Conservation (phyloP, 2,797 vertebrate species). For the Melanotaenia nigrans region DNA sequence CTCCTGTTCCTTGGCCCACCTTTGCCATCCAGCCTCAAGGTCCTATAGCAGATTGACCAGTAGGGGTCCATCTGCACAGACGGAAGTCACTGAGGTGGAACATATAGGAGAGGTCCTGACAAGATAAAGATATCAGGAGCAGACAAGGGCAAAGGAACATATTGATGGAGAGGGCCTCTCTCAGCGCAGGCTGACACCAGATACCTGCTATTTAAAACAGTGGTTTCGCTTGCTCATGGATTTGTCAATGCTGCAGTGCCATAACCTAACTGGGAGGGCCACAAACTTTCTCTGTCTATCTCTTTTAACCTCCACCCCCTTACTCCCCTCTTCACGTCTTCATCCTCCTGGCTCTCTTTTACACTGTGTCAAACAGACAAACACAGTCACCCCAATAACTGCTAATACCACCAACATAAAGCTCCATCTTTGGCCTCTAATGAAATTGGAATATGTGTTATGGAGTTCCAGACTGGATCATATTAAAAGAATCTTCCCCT, state of each 20-base stretch:
- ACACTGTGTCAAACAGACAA: slow-evolving; percentile 79
- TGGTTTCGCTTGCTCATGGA: slow-evolving; percentile 85
- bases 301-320: slow-evolving; percentile 17
- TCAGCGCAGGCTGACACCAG: slow-evolving; percentile 79
- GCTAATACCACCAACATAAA: slow-evolving; percentile 68
- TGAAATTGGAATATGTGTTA: slow-evolving; percentile 77
- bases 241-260: slow-evolving; percentile 76
- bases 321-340: slow-evolving; percentile 21
- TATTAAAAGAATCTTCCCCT: slow-evolving; percentile 57
- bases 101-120: slow-evolving; percentile 79
- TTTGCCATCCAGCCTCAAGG: slow-evolving; percentile 44
- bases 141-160: slow-evolving; percentile 86
- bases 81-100: slow-evolving; percentile 81
- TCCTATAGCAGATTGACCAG: slow-evolving; percentile 49
- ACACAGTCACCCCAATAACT: slow-evolving; percentile 77
- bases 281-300: slow-evolving; percentile 55
- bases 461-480: slow-evolving; percentile 76
- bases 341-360: slow-evolving; percentile 62
- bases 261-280: slow-evolving; percentile 71
- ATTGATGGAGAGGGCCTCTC: slow-evolving; percentile 82
- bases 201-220: slow-evolving; percentile 87
- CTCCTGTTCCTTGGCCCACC: slow-evolving; percentile 7
- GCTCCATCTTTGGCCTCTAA: slow-evolving; percentile 71
- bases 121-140: slow-evolving; percentile 84
- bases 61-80: slow-evolving; percentile 73